Conservation (phyloP, 2,797 vertebrate genomes). For the Leptodactylus fallax region DNA sequence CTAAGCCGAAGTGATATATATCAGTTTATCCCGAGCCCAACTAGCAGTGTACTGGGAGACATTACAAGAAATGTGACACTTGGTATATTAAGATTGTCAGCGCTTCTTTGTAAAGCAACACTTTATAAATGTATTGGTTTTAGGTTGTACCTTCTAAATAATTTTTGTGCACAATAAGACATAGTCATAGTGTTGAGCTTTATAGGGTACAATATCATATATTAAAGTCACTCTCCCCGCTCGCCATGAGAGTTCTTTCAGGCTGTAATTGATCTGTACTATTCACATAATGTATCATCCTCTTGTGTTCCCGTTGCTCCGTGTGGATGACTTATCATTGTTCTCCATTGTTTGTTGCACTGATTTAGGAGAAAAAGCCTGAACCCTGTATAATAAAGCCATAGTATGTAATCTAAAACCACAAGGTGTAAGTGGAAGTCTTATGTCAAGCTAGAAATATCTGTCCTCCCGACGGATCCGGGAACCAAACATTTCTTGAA, state of each 20-base stretch:
- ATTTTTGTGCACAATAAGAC: not conserved
- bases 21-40: not conserved
- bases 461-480: not conserved
- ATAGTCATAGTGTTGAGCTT: not conserved
- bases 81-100: not conserved
- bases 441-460: slow-evolving; percentile 1
- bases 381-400: slow-evolving; percentile 16
- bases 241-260: not conserved
- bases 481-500: not conserved
- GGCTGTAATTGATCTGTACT: slow-evolving; percentile 18
- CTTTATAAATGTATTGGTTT: not conserved
- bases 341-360: not conserved
- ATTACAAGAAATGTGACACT: not conserved
- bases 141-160: not conserved
- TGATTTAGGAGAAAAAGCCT: not conserved
- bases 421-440: not conserved
- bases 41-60: not conserved
- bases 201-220: slow-evolving; percentile 11
- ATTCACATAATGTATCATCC: not conserved
- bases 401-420: slow-evolving; percentile 13
- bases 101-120: not conserved
- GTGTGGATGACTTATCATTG: slow-evolving; percentile 7
- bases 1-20: not conserved
- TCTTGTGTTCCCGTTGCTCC: not conserved
- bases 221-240: not conserved